Evolutionary conservation across 2,888 invertebrate species (phyloP).

Genomic region (Xestia ashworthii): DNA sequence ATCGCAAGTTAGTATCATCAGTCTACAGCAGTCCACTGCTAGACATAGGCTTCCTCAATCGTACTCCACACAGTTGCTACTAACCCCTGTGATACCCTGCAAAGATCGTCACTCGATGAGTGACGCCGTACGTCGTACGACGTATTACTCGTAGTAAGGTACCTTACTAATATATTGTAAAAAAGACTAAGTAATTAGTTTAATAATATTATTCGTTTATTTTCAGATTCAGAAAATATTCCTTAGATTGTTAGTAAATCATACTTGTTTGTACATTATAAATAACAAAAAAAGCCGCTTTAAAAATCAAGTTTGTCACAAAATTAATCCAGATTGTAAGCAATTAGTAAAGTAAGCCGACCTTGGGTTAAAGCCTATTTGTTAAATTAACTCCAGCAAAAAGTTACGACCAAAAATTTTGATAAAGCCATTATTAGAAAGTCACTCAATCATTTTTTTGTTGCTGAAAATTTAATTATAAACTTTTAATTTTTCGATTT

Average conservation of each 20-base stretch:
- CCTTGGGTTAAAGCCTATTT: conserved; percentile 17
- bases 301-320: conserved; percentile 23
- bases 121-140: too few relatives aligned
- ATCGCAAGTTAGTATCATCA: background rate
- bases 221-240: background rate
- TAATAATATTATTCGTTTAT: too few relatives aligned
- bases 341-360: conserved; percentile 23
- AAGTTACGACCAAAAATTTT: conserved; percentile 35
- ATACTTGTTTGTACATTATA: too few relatives aligned
- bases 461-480: conserved; percentile 42
- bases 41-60: too few relatives aligned
- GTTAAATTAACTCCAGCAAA: conserved; percentile 47
- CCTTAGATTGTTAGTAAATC: too few relatives aligned
- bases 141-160: too few relatives aligned
- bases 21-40: too few relatives aligned
- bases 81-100: too few relatives aligned
- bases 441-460: conserved; percentile 20
- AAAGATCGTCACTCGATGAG: too few relatives aligned
- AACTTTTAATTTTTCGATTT: conserved; percentile 33
- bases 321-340: conserved; percentile 22
- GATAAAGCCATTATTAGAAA: conserved; percentile 25
- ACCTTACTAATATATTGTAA: too few relatives aligned
- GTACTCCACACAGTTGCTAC: too few relatives aligned
- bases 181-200: too few relatives aligned
- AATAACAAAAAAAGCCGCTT: background rate